Evolutionary conservation across 2,797 vertebrate genomes (phyloP).

Genomic region (Paedocypris micromegethes): DNA sequence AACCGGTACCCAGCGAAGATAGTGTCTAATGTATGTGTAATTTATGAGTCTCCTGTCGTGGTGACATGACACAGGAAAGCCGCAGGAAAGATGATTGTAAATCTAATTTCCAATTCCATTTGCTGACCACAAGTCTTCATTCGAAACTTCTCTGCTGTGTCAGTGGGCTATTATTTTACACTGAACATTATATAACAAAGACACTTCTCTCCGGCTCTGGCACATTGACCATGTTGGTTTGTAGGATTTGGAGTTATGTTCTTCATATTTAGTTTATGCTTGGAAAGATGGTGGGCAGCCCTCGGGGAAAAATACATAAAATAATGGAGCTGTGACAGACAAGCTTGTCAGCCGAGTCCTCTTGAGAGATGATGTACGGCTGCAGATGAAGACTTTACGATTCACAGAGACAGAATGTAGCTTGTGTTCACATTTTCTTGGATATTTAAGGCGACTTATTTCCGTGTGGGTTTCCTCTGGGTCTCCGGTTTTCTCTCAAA

Average conservation of each 20-base stretch:
- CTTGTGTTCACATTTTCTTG: background rate
- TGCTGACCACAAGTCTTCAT: constrained; percentile 28
- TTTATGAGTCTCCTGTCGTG: constrained; percentile 20
- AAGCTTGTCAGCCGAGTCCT: background rate
- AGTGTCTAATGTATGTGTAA: constrained; percentile 2
- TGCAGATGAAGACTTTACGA: constrained; percentile 23
- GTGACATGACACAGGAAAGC: constrained; percentile 10
- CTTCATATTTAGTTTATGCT: constrained; percentile 9
- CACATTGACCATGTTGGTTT: constrained; percentile 30
- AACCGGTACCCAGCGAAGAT: too few relatives aligned
- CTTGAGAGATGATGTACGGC: constrained; percentile 7
- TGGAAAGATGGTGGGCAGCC: constrained; percentile 14
- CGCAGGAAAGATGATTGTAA: constrained; percentile 19
- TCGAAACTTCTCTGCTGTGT: constrained; percentile 12
- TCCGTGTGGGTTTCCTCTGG: too few relatives aligned
- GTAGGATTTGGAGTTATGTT: constrained; percentile 14
- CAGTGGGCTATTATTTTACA: constrained; percentile 35
- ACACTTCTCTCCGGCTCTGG: constrained; percentile 45
- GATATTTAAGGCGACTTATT: too few relatives aligned
- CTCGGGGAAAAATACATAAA: constrained; percentile 1
- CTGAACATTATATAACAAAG: constrained; percentile 41
- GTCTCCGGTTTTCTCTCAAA: too few relatives aligned
- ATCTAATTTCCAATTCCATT: constrained; percentile 29
- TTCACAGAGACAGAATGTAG: constrained; percentile 9
- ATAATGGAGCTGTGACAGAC: constrained; percentile 1